A percentile compares a stretch with the other conserved stretches of the same genome.
These are phyloP conservation scores for Drosophila algonquin DNA, from an alignment of 2,888 invertebrate species.

Conservation along the genomic window DNA sequence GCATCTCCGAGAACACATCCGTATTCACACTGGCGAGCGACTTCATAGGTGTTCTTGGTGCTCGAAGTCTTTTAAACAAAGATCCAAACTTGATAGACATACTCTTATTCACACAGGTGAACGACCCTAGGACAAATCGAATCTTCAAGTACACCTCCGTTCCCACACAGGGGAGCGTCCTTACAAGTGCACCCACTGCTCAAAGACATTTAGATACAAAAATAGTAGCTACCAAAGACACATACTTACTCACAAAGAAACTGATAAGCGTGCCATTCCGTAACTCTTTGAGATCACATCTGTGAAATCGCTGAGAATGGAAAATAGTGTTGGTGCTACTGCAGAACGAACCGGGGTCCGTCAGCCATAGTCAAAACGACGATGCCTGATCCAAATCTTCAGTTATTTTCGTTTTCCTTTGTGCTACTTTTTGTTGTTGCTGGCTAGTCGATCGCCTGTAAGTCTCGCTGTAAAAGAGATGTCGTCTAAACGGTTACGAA, in stretches of 20 bases:
- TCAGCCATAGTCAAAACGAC: too few relatives aligned
- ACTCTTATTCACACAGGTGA: neutral
- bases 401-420: too few relatives aligned
- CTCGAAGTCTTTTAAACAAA: neutral
- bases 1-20: neutral
- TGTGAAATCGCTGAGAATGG: neutral
- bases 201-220: neutral
- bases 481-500: too few relatives aligned
- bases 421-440: too few relatives aligned
- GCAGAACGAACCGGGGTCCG: too few relatives aligned
- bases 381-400: neutral
- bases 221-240: neutral
- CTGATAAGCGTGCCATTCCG: neutral
- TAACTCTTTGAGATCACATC: too few relatives aligned
- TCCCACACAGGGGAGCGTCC: neutral
- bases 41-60: neutral
- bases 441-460: too few relatives aligned
- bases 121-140: neutral
- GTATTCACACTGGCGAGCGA: conserved; percentile 1
- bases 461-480: too few relatives aligned
- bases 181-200: neutral
- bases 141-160: neutral
- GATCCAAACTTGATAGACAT: neutral
- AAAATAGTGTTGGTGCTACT: neutral
- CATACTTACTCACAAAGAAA: neutral